phyloP scores from a whole-genome alignment of 2,888 invertebrate genomes.

The Campoplex capitator region DNA sequence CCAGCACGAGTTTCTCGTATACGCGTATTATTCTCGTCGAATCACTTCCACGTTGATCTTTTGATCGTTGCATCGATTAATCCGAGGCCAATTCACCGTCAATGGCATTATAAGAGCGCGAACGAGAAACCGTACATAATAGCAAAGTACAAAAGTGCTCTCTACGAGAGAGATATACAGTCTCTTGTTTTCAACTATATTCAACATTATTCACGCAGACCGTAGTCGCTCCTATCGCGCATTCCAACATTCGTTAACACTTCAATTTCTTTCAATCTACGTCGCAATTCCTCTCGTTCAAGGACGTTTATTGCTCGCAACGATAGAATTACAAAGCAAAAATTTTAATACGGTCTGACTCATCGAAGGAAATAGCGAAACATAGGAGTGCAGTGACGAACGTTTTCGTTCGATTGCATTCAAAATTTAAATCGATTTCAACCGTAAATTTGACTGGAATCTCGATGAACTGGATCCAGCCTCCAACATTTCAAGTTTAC shows the following conservation, averaged over 20 bases:
- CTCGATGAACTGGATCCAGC: not conserved
- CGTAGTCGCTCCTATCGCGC: not conserved
- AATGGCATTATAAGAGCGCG: not conserved
- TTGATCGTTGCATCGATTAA: slow-evolving; percentile 48
- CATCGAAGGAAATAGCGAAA: not conserved
- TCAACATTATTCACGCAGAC: slow-evolving; percentile 6
- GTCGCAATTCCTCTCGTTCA: slow-evolving; percentile 10
- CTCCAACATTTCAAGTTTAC: too few species aligned
- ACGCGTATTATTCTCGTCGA: slow-evolving; percentile 19
- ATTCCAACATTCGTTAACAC: not conserved
- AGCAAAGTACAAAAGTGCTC: not conserved
- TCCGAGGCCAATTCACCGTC: slow-evolving; percentile 36
- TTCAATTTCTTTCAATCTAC: slow-evolving; percentile 9
- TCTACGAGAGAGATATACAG: not conserved
- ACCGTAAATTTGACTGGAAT: not conserved
- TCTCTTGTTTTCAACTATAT: slow-evolving; percentile 24
- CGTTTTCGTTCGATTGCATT: not conserved
- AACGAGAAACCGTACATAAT: not conserved
- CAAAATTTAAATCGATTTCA: not conserved
- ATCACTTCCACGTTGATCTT: slow-evolving; percentile 49
- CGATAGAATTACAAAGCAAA: not conserved
- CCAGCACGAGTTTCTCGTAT: slow-evolving; percentile 2
- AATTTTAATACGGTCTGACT: not conserved
- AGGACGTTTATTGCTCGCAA: not conserved
- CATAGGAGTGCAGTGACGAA: not conserved